Evolutionary conservation across 2,113 vertebrate species (phyloP), one percentile per base, ranked within the genome.

Genomic region (Salvelinus fontinalis): DNA sequence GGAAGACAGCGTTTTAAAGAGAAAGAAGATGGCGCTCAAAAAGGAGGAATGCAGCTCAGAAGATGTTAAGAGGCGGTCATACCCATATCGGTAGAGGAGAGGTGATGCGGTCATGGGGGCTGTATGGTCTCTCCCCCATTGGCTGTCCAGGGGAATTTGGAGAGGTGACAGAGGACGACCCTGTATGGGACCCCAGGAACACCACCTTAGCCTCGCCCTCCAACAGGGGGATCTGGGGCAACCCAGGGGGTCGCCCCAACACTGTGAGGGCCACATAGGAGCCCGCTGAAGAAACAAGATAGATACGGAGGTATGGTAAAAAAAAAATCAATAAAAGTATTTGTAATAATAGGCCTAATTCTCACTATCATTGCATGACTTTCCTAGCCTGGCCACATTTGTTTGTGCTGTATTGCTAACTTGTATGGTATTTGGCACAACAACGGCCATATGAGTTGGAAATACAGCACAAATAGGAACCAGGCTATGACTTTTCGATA

Each of bases 201-300:
- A 88, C 85, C 73, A 94, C 84, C 26, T 97, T 95, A 73, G 94
- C 93, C 86, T 98, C 97, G 5, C 93, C 92, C 79, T 99, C 96
- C 0, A 96, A 94, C 71, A 99, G 81, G 3, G 97, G 95, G 80
- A 99, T 95, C 89, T 99, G 96, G 82, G 97, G 93, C 24, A 96
- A 95, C 86, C 98, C 98, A 0, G 98, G 97, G 18, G 98, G 98
- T 74, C 98, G 96, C 87, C 98, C 98, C 93, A 99, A 93, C 70
- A 99, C 96, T 71, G 98, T 99, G 82, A 99, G 97, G 88, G 98
- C 98, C 93, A 99, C 98, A 95, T 98, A 99, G 85, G 98, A 99
- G 83, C 98, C 97, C 77, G 98, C 98, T 99, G 88, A 51, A 73
- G 26, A 73, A 24, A 2, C 2, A 9, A 70, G 26, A 62, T 4